Evolutionary conservation across 1,140 invertebrate genomes (phyloP).

Genomic region (Anoplophora glabripennis): DNA sequence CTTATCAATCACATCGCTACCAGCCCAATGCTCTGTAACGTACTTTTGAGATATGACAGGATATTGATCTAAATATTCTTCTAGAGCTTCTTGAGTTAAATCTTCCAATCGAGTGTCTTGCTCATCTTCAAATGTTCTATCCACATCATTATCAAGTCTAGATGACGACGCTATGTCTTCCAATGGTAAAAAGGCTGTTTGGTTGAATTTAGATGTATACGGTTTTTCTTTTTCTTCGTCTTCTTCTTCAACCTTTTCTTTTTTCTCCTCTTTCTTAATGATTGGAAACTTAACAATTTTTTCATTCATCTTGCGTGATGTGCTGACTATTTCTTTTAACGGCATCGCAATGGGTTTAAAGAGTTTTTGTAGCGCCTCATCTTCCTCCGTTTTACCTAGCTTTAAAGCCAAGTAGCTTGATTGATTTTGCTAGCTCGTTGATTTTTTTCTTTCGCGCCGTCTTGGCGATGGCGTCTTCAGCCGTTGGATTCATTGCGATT

Average conservation of each 20-base stretch:
- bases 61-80: constrained; percentile 11
- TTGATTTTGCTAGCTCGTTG: constrained; percentile 1
- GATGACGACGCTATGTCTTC: too few species aligned
- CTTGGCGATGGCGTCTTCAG: background rate
- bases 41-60: background rate
- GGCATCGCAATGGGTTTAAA: constrained; percentile 10
- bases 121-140: background rate
- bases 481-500: constrained; percentile 12
- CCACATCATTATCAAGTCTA: background rate
- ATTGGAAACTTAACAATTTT: background rate
- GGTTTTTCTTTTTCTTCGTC: background rate
- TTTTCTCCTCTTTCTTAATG: background rate
- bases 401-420: constrained; percentile 15
- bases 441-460: constrained; percentile 8
- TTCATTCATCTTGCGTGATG: background rate
- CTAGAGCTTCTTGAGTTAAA: background rate
- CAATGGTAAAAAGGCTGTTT: background rate
- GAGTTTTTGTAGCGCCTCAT: constrained; percentile 9
- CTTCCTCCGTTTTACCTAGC: constrained; percentile 16
- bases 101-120: background rate
- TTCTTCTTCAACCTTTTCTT: background rate
- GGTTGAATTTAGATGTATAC: background rate
- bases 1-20: background rate
- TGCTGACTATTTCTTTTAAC: too few species aligned
- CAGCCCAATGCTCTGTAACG: background rate